Conservation (phyloP, 2,797 vertebrate genomes). For the Steatocranus sp. region DNA sequence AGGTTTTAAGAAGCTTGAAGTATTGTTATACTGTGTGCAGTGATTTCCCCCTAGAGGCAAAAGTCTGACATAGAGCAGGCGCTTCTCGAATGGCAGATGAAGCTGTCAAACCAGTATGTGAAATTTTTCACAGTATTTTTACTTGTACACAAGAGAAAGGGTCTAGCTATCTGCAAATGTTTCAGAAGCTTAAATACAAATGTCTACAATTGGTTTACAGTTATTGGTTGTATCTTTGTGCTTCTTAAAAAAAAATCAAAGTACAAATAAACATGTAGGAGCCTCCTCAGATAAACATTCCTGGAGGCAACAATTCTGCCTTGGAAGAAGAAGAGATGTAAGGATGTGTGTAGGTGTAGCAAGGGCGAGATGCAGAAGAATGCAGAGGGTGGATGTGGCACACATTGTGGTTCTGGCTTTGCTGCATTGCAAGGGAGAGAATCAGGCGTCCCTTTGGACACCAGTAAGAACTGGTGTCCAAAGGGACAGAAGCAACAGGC, state of each 20-base stretch:
- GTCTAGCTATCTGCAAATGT: not conserved
- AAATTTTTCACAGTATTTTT: not conserved
- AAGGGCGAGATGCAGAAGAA: not conserved
- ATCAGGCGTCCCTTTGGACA: not conserved
- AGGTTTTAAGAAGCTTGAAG: not conserved
- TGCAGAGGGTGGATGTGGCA: not conserved
- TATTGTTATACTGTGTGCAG: not conserved
- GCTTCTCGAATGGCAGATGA: not conserved
- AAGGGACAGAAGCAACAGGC: not conserved
- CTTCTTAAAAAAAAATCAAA: not conserved
- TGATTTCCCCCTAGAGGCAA: slow-evolving; percentile 49
- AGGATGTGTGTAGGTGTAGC: not conserved
- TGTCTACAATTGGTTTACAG: not conserved
- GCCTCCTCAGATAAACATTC: not conserved
- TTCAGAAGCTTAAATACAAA: not conserved
- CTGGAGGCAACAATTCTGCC: not conserved
- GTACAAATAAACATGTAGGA: not conserved
- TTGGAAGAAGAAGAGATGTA: not conserved
- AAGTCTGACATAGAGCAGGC: not conserved
- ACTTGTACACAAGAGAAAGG: not conserved
- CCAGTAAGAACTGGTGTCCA: not conserved
- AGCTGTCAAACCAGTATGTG: not conserved
- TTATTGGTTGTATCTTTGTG: not conserved
- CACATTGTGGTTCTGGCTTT: not conserved
- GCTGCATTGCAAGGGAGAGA: not conserved